Evolutionary conservation across 2,888 invertebrate genomes (phyloP).

Genomic region (Corythucha ciliata): DNA sequence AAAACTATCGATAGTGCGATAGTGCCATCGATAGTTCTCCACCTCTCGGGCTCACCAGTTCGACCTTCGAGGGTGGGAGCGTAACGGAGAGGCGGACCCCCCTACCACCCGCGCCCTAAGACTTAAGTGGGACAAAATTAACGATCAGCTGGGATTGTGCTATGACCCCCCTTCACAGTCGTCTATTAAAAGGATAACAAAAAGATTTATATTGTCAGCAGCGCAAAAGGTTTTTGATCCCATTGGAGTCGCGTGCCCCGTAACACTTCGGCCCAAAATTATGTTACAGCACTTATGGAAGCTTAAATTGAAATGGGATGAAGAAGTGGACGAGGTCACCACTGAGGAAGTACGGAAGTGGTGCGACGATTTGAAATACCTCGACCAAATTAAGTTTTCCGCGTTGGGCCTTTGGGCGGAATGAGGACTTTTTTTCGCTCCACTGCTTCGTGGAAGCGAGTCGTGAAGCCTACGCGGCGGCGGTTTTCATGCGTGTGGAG

Average conservation of each 20-base stretch:
- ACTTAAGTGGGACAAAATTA: no score
- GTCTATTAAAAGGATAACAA: conserved; percentile 21
- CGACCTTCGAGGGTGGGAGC: no score
- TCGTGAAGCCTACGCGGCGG: conserved; percentile 35
- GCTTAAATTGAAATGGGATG: background rate
- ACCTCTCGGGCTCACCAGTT: no score
- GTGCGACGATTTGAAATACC: conserved; percentile 27
- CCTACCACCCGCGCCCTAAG: no score
- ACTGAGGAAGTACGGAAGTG: conserved; percentile 18
- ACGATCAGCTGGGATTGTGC: no score
- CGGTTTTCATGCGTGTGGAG: conserved; percentile 32
- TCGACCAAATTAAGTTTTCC: conserved; percentile 30
- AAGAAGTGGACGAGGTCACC: conserved; percentile 13
- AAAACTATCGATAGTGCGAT: no score
- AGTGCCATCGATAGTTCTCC: no score
- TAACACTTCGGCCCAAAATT: conserved; percentile 13
- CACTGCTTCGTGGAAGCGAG: conserved; percentile 38
- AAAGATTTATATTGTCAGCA: conserved; percentile 18
- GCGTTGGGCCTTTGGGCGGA: conserved; percentile 26
- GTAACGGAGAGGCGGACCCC: no score
- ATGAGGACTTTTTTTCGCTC: no score
- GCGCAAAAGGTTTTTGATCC: conserved; percentile 22
- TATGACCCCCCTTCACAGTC: no score
- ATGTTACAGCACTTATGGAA: conserved; percentile 17
- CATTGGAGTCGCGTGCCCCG: conserved; percentile 11